A percentile compares a stretch with the other conserved stretches of the same genome.
Evolutionary conservation across 2,888 invertebrate species (phyloP).

Genomic region (Coelinius sp.): DNA sequence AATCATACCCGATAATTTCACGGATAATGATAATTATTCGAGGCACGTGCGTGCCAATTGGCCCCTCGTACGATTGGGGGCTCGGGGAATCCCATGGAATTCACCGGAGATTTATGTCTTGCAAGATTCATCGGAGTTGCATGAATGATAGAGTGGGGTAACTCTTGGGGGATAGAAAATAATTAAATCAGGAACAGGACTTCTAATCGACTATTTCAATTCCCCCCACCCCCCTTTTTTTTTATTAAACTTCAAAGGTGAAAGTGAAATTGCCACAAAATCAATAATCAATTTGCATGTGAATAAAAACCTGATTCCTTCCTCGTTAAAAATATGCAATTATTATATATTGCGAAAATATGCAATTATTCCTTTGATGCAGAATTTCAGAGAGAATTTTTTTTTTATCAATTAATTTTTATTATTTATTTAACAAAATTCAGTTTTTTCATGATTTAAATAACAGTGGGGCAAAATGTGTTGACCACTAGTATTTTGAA

Average conservation of each 20-base stretch:
- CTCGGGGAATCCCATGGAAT: slow-evolving; percentile 10
- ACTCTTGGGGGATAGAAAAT: neutral
- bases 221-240: neutral
- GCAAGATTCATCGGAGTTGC: slow-evolving; percentile 15
- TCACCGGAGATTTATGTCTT: slow-evolving; percentile 13
- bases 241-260: slow-evolving; percentile 15
- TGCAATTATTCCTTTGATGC: neutral
- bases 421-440: no score
- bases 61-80: slow-evolving; percentile 16
- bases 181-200: slow-evolving; percentile 4
- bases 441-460: no score
- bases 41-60: slow-evolving; percentile 41
- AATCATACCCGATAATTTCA: slow-evolving; percentile 28
- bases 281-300: slow-evolving; percentile 14
- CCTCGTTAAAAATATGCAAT: neutral
- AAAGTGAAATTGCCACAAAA: slow-evolving; percentile 23
- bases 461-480: no score
- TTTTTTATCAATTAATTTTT: no score
- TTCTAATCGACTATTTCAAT: neutral
- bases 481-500: no score
- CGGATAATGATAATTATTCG: slow-evolving; percentile 42
- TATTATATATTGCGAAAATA: neutral
- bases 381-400: no score
- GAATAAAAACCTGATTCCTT: neutral
- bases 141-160: neutral